Conservation (phyloP, 2,888 invertebrate genomes). For the Xanthorhoe designata region DNA sequence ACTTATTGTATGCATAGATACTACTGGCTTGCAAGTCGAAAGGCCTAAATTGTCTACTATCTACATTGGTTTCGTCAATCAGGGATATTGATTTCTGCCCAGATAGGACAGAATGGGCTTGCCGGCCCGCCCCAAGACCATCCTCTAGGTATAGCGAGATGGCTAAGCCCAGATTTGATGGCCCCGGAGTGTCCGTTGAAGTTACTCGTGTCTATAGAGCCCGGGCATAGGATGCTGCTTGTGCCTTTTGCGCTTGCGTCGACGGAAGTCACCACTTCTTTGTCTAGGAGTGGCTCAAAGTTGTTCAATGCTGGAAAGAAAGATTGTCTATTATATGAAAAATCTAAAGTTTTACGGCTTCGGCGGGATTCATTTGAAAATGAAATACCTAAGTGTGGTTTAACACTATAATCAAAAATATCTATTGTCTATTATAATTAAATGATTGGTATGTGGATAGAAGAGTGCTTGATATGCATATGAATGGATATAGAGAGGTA, state of each 20-base stretch:
- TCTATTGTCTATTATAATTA: no score
- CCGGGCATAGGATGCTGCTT: slow-evolving; percentile 66
- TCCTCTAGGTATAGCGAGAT: slow-evolving; percentile 92
- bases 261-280: slow-evolving; percentile 66
- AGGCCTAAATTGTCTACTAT: slow-evolving; percentile 41
- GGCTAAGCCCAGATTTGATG: slow-evolving; percentile 89
- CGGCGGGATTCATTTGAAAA: no score
- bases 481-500: no score
- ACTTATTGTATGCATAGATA: no score
- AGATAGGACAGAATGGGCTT: slow-evolving; percentile 90
- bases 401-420: no score
- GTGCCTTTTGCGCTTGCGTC: slow-evolving; percentile 63
- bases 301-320: slow-evolving; percentile 65
- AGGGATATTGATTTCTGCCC: slow-evolving; percentile 87
- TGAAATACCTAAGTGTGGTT: no score
- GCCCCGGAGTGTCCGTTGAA: slow-evolving; percentile 86
- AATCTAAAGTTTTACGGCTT: no score
- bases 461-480: no score
- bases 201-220: slow-evolving; percentile 55
- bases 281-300: slow-evolving; percentile 68
- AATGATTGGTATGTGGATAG: no score
- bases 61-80: slow-evolving; percentile 65
- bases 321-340: background rate
- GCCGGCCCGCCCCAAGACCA: slow-evolving; percentile 94
- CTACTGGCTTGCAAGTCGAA: background rate